phyloP scores from a whole-genome alignment of 2,888 invertebrate genomes.

The Philaethria dido region DNA sequence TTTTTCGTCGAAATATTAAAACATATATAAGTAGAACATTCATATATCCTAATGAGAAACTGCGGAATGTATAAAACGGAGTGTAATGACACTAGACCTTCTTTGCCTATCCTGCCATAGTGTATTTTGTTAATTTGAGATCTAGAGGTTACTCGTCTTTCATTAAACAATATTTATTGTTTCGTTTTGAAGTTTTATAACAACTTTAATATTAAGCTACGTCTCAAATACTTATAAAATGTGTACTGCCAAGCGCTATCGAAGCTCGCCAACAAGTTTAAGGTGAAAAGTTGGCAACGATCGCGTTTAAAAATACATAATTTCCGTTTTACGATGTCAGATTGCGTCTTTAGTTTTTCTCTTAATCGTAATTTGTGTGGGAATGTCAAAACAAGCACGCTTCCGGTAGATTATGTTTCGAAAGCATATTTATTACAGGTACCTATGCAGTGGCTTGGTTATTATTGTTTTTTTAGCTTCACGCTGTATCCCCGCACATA shows the following conservation, averaged over 20 bases:
- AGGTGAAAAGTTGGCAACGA: conserved; percentile 26
- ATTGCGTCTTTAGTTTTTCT: conserved; percentile 23
- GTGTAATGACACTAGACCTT: no score
- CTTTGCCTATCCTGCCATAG: no score
- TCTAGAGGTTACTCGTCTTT: no score
- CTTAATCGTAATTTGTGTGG: conserved; percentile 22
- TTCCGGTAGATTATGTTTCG: conserved; percentile 8
- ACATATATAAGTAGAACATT: no score
- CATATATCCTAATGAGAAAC: no score
- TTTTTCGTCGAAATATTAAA: no score
- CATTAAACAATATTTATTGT: neutral
- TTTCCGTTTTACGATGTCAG: conserved; percentile 23
- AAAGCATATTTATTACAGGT: neutral
- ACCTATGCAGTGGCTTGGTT: no score
- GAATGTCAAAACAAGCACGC: conserved; percentile 14
- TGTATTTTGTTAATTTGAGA: no score
- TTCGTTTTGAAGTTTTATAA: neutral
- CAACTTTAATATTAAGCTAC: neutral
- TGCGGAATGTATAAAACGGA: no score
- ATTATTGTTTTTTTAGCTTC: no score
- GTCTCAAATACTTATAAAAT: conserved; percentile 1
- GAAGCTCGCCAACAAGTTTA: conserved; percentile 21
- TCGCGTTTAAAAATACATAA: conserved; percentile 22
- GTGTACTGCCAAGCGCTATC: neutral
- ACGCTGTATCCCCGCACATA: no score